phyloP scores from a whole-genome alignment of 1,140 invertebrate genomes.

The Hermetia illucens region DNA sequence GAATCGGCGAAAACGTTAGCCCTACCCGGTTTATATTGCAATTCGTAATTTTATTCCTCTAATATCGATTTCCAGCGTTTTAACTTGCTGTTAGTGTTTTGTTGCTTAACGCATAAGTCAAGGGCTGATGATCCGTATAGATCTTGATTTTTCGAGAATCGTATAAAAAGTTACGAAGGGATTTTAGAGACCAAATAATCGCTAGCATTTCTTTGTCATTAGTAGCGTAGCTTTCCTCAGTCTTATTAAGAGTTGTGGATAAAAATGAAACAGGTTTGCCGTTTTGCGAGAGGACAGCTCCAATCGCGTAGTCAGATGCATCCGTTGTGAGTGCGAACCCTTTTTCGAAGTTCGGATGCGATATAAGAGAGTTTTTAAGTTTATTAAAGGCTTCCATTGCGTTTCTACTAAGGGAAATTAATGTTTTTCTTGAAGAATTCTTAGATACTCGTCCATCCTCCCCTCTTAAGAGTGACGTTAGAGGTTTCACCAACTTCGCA shows the following conservation, averaged over 20 bases:
- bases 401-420: slow-evolving; percentile 1
- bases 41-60: too few species aligned
- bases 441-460: slow-evolving; percentile 3
- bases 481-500: slow-evolving; percentile 8
- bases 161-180: slow-evolving; percentile 20
- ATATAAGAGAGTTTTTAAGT: slow-evolving; percentile 25
- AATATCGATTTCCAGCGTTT: too few species aligned
- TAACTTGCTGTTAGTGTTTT: too few species aligned
- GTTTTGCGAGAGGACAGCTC: slow-evolving; percentile 22
- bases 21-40: too few species aligned
- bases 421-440: slow-evolving; percentile 2
- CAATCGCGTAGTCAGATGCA: slow-evolving; percentile 15
- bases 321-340: slow-evolving; percentile 18
- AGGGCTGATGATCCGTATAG: slow-evolving; percentile 19
- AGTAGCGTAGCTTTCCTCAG: slow-evolving; percentile 15
- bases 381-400: slow-evolving; percentile 22
- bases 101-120: too few species aligned
- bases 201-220: slow-evolving; percentile 18
- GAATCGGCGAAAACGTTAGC: too few species aligned
- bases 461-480: slow-evolving; percentile 6
- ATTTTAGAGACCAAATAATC: slow-evolving; percentile 25
- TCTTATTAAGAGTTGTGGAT: slow-evolving; percentile 22
- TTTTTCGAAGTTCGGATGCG: slow-evolving; percentile 21
- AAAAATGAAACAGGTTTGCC: slow-evolving; percentile 8
- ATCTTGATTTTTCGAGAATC: slow-evolving; percentile 13